phyloP scores from a whole-genome alignment of 2,113 vertebrate genomes.

The Phylloscopus trochiloides region DNA sequence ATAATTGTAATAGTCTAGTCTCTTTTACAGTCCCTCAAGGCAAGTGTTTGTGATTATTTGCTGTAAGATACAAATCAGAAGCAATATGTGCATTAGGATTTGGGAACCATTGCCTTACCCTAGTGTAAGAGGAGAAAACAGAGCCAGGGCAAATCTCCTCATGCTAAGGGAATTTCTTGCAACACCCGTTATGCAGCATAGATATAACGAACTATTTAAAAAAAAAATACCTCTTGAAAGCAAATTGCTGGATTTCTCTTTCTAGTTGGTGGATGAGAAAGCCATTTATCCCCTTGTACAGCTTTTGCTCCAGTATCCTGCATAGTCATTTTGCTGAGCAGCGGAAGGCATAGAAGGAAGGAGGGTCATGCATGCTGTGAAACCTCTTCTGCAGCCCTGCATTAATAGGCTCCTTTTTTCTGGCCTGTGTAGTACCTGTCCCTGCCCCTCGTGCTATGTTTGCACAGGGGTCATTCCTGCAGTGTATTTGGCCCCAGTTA shows the following conservation, averaged over 20 bases:
- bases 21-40: not conserved
- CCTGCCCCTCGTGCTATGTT: rapidly evolving
- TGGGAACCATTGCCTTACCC: rapidly evolving
- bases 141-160: not conserved
- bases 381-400: not conserved
- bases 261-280: not conserved
- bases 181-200: not conserved
- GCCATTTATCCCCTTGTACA: not conserved
- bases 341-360: not conserved
- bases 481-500: not conserved
- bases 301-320: not conserved
- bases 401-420: not conserved
- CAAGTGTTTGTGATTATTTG: not conserved
- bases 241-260: not conserved
- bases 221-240: not conserved
- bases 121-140: not conserved
- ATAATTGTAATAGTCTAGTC: not conserved
- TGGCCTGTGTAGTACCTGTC: not conserved
- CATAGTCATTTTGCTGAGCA: not conserved
- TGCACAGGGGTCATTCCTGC: not conserved
- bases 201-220: not conserved
- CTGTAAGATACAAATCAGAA: not conserved
- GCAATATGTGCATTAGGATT: not conserved
- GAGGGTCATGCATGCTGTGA: not conserved
- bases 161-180: not conserved